Percentiles rank a stretch among this genome's conserved stretches.
Evolutionary conservation across 2,113 vertebrate species (phyloP).

Genomic region (Paramormyrops kingsleyae): DNA sequence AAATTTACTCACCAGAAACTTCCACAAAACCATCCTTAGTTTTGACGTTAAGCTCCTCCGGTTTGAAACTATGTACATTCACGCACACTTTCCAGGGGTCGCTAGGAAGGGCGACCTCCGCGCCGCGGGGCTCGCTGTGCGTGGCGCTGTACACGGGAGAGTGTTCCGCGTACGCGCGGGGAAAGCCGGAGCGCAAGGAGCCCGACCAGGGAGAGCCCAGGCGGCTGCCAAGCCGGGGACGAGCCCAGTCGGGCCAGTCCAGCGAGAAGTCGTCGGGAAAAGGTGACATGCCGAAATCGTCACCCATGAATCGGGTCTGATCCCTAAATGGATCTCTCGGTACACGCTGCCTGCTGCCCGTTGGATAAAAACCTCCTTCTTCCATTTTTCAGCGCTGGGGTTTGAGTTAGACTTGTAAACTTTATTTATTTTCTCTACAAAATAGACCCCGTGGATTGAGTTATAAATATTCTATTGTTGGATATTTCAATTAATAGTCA

Average conservation of each 20-base stretch:
- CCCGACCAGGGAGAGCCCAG: slow-evolving; percentile 69
- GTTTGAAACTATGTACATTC: slow-evolving; percentile 93
- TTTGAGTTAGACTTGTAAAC: neutral
- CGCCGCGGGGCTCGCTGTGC: slow-evolving; percentile 70
- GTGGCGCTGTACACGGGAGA: slow-evolving; percentile 61
- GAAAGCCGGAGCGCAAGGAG: slow-evolving; percentile 69
- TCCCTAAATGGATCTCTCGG: slow-evolving; percentile 84
- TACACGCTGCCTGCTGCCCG: slow-evolving; percentile 70
- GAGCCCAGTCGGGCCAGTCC: slow-evolving; percentile 90
- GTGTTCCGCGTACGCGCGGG: slow-evolving; percentile 57
- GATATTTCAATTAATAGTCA: neutral
- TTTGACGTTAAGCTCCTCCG: slow-evolving; percentile 84
- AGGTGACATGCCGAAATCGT: slow-evolving; percentile 83
- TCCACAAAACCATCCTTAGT: slow-evolving; percentile 93
- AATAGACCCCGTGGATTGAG: neutral
- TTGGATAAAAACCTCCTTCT: slow-evolving; percentile 76
- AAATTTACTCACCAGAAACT: slow-evolving; percentile 80
- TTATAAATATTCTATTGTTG: neutral
- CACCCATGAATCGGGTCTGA: slow-evolving; percentile 81
- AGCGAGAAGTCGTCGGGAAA: slow-evolving; percentile 82
- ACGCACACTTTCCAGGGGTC: slow-evolving; percentile 99
- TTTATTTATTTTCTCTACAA: neutral
- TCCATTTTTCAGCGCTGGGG: slow-evolving; percentile 67
- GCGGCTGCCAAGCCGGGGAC: slow-evolving; percentile 74
- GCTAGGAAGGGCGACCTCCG: slow-evolving; percentile 61